These are phyloP conservation scores for Climacteris rufus DNA, from an alignment of 2,113 vertebrate genomes.

Conservation along the genomic window DNA sequence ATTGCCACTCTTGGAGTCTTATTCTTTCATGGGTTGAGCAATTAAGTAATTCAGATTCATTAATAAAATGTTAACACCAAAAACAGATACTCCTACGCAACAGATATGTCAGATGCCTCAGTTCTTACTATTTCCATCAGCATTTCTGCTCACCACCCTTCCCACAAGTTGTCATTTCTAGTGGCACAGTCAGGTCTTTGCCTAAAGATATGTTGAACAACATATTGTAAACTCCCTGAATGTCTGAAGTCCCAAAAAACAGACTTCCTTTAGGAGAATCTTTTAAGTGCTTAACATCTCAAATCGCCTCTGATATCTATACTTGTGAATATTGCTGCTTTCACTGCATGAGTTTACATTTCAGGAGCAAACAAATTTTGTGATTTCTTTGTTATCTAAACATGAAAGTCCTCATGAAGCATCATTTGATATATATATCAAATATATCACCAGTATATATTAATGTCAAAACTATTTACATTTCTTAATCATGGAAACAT, in stretches of 20 bases:
- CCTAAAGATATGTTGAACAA: not conserved
- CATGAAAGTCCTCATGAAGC: too few relatives aligned
- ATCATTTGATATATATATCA: too few relatives aligned
- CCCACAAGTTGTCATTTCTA: not conserved
- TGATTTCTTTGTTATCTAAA: not conserved
- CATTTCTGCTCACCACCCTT: not conserved
- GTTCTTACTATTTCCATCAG: not conserved
- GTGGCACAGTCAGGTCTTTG: not conserved
- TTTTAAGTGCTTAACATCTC: not conserved
- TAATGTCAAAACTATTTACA: not conserved
- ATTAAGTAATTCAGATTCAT: not conserved
- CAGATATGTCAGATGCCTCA: not conserved
- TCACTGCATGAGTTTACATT: not conserved
- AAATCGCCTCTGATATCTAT: not conserved
- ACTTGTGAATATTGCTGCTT: not conserved
- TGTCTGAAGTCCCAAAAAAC: fast-evolving
- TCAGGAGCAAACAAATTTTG: not conserved
- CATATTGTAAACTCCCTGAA: not conserved
- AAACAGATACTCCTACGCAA: not conserved
- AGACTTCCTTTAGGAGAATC: not conserved
- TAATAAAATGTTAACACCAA: not conserved
- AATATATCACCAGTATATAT: too few relatives aligned
- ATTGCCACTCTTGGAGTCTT: not conserved
- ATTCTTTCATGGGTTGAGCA: not conserved
- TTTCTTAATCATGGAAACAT: not conserved